These are phyloP conservation scores for Panorpa germanica DNA, from an alignment of 2,888 invertebrate genomes.

Conservation along the genomic window DNA sequence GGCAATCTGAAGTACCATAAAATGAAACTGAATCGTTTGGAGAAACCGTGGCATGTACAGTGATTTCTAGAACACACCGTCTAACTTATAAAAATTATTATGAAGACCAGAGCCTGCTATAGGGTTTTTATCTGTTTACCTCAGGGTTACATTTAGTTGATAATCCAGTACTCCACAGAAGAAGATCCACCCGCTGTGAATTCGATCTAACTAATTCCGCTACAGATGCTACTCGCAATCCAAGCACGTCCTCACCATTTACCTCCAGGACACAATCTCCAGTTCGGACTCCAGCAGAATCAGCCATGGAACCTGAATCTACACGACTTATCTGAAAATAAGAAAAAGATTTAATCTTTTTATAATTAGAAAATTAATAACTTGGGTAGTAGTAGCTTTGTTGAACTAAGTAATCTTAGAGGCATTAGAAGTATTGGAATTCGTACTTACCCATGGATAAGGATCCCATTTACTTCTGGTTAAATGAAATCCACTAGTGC, in stretches of 20 bases:
- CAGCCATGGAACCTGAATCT: conserved; percentile 38
- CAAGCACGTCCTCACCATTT: conserved; percentile 31
- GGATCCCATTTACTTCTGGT: conserved; percentile 65
- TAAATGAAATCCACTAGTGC: conserved; percentile 49
- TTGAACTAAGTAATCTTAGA: too few relatives aligned
- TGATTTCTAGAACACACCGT: too few relatives aligned
- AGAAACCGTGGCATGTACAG: too few relatives aligned
- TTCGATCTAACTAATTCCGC: conserved; percentile 28
- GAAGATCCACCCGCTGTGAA: conserved; percentile 23
- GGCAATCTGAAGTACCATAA: too few relatives aligned
- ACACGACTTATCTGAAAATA: conserved; percentile 36
- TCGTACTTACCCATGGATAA: conserved; percentile 49
- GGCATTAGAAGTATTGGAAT: too few relatives aligned
- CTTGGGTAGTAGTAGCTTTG: too few relatives aligned
- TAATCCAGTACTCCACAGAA: conserved; percentile 29
- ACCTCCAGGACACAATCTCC: conserved; percentile 57
- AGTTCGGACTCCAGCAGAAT: conserved; percentile 38
- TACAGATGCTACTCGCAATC: conserved; percentile 29
- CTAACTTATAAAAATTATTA: too few relatives aligned
- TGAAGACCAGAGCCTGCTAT: too few relatives aligned
- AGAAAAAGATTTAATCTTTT: neutral
- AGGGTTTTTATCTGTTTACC: too few relatives aligned
- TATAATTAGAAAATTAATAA: neutral
- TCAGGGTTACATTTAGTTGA: conserved; percentile 27
- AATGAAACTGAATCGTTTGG: too few relatives aligned